Conservation (phyloP, 2,797 vertebrate species). For the Eleutherodactylus coqui region DNA sequence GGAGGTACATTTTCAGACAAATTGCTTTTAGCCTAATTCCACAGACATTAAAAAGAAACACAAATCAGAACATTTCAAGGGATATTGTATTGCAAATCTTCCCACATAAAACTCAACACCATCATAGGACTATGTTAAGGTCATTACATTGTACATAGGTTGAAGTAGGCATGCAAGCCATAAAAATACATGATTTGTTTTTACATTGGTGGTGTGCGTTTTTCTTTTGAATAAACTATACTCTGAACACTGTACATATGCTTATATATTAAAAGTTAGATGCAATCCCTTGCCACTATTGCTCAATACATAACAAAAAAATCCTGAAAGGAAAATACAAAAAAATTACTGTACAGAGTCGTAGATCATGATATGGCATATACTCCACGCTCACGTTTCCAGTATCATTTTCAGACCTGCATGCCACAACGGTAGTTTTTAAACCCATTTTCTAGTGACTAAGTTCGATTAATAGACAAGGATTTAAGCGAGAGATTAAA, state of each 20-base stretch:
- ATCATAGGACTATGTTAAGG: not conserved
- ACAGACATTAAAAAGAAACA: conserved; percentile 16
- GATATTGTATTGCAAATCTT: conserved; percentile 20
- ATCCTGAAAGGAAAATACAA: conserved; percentile 16
- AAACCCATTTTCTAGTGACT: not conserved
- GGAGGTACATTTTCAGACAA: conserved; percentile 4
- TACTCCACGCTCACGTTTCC: not conserved
- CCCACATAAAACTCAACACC: conserved; percentile 5
- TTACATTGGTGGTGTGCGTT: not conserved
- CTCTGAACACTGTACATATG: conserved; percentile 30
- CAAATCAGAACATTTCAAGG: conserved; percentile 1
- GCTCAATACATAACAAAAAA: conserved; percentile 19
- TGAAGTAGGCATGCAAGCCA: conserved; percentile 27
- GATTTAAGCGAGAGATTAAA: not conserved
- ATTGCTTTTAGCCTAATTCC: conserved; percentile 28
- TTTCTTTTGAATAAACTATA: not conserved
- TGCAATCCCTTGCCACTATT: conserved; percentile 18
- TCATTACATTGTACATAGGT: conserved; percentile 11
- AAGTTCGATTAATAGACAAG: not conserved
- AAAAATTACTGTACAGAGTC: conserved; percentile 14
- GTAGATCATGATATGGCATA: not conserved
- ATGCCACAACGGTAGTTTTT: not conserved
- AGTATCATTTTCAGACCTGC: not conserved
- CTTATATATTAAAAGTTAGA: conserved; percentile 26
- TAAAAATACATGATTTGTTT: conserved; percentile 10